Evolutionary conservation across 1,140 invertebrate genomes (phyloP).

Genomic region (Zaprionus davidi): DNA sequence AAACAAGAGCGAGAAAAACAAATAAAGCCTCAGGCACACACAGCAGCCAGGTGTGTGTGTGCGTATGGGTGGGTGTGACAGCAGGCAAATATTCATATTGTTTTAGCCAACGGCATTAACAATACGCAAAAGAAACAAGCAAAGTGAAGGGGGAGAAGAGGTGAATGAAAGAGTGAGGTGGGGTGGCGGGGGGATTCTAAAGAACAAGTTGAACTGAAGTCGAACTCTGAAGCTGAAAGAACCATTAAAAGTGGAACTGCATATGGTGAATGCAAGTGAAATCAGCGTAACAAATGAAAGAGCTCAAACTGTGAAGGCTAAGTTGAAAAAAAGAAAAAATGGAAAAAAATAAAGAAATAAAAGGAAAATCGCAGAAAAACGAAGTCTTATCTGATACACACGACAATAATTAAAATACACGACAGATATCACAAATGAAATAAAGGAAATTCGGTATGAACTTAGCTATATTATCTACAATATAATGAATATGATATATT

Average conservation of each 20-base stretch:
- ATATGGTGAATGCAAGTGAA: neutral
- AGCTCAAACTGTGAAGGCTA: too few relatives aligned
- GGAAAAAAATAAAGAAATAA: too few relatives aligned
- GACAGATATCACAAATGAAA: too few relatives aligned
- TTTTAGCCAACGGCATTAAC: conserved; percentile 25
- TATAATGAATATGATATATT: too few relatives aligned
- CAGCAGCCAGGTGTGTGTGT: conserved; percentile 2
- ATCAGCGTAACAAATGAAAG: neutral
- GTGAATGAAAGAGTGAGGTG: neutral
- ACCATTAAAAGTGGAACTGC: neutral
- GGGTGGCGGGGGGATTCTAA: neutral
- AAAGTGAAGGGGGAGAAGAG: neutral
- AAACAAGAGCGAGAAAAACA: conserved; percentile 25
- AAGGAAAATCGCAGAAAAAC: too few relatives aligned
- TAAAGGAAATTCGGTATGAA: too few relatives aligned
- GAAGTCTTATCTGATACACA: too few relatives aligned
- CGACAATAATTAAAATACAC: too few relatives aligned
- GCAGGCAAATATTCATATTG: conserved; percentile 43
- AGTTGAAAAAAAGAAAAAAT: too few relatives aligned
- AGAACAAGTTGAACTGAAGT: neutral
- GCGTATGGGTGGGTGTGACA: conserved; percentile 30
- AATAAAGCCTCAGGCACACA: conserved; percentile 8
- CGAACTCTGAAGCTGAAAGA: neutral
- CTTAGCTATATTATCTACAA: too few relatives aligned
- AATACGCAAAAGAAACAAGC: conserved; percentile 21